Evolutionary conservation across 2,113 vertebrate species (phyloP).

Genomic region (Pygoscelis antarcticus): DNA sequence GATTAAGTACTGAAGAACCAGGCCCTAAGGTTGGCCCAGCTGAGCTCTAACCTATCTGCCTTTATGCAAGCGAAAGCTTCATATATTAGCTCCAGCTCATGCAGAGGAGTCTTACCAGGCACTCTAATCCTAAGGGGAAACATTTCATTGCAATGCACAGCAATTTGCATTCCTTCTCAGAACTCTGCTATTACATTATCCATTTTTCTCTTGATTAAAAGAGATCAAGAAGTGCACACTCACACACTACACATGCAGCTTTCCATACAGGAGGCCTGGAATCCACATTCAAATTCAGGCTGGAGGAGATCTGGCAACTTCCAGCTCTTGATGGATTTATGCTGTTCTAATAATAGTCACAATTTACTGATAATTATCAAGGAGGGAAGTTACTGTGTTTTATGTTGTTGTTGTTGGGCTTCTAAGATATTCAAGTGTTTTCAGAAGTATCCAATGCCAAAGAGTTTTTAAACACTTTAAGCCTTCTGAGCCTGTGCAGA

Average conservation of each 20-base stretch:
- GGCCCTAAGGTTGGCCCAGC: conserved; percentile 13
- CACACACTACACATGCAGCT: neutral
- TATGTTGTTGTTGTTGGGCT: neutral
- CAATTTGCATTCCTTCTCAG: conserved; percentile 40
- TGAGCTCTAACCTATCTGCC: conserved; percentile 23
- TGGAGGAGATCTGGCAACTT: conserved; percentile 18
- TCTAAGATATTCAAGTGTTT: neutral
- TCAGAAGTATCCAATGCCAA: neutral
- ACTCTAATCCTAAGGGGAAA: conserved; percentile 46
- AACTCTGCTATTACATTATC: conserved; percentile 23
- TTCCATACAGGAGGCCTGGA: conserved; percentile 36
- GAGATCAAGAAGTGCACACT: neutral
- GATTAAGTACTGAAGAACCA: conserved; percentile 41
- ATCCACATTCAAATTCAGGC: neutral
- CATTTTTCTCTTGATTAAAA: conserved; percentile 53
- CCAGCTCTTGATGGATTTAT: neutral
- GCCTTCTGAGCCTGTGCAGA: neutral
- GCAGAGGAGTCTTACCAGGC: conserved; percentile 2
- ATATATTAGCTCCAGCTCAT: neutral
- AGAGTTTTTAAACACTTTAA: neutral
- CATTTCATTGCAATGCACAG: conserved; percentile 39
- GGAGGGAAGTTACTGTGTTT: neutral
- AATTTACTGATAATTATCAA: conserved; percentile 34
- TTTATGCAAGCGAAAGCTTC: conserved; percentile 5
- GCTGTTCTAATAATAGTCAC: conserved; percentile 29